Base-by-base conservation (phyloP, 2,113 vertebrate genomes). In the Plestiodon gilberti region DNA sequence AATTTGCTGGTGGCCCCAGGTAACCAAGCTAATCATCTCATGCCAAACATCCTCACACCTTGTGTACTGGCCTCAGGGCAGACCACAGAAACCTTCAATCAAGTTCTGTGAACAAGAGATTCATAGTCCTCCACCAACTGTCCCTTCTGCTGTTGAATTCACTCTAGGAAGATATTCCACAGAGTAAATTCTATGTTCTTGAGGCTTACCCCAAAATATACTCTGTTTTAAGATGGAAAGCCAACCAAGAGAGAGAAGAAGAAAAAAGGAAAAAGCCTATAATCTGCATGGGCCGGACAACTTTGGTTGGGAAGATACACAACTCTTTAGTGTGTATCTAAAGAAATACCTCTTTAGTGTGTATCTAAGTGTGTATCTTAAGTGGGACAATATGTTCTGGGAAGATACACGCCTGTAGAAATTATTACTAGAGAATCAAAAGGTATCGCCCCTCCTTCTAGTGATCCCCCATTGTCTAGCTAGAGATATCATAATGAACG, bases 21-120 rank as follows among this genome's bases (percentile, higher is more conserved):
- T 0, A 13, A 87, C 91, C 18, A 38, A 91, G 74, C 89, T 61
- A 87, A 76, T 90, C 85, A 94, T 78, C 82, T 67, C 28, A 28
- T 43, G 84, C 91, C 94, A 91, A 79, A 87, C 88, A 52, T 9
- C 92, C 94, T 75, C 18, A 1, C 90, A 73, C 59, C 89, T 90
- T 77, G 2, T 90, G 0, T 83, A 92, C 92, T 65, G 88, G 65
- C 87, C 57, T 43, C 35, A 0, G 2, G 13, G 85, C 85, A 86
- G 78, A 87, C 95, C 96, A 90, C 95, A 92, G 90, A 79, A 91
- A 77, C 90, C 95, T 96, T 94, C 96, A 96, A 95, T 95, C 88
- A 33, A 78, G 62, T 35, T 13, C 20, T 0, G 0, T 4, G 94
- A 93, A 95, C 93, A 92, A 94, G 43, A 10, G 22, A 79, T 82